phyloP scores from a whole-genome alignment of 1,140 invertebrate species.

The Drosophila chauvacae region DNA sequence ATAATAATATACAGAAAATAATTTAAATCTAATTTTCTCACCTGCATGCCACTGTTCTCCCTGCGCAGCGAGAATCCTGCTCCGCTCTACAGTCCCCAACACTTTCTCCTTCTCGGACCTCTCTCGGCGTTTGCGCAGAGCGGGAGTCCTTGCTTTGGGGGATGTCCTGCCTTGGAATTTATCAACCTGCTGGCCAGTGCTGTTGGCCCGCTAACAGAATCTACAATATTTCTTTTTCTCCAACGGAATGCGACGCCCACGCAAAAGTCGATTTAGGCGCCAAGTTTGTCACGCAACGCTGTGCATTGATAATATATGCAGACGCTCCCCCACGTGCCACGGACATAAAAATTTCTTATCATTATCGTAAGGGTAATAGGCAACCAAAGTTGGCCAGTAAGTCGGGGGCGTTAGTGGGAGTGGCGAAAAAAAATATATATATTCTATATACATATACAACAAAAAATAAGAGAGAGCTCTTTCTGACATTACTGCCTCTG shows the following conservation, averaged over 20 bases:
- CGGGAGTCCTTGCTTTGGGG: conserved; percentile 8
- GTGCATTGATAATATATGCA: conserved; percentile 69
- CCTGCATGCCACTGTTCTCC: background rate
- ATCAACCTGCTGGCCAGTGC: conserved; percentile 6
- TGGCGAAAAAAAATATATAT: conserved; percentile 1
- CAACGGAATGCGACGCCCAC: conserved; percentile 71
- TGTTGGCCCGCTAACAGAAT: conserved; percentile 77
- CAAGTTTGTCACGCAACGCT: conserved; percentile 48
- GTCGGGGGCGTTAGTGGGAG: conserved; percentile 59
- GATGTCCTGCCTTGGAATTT: conserved; percentile 7
- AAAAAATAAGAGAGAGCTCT: conserved; percentile 8
- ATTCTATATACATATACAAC: background rate
- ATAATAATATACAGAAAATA: background rate
- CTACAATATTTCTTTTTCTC: conserved; percentile 84
- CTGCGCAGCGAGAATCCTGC: conserved; percentile 6
- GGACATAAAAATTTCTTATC: conserved; percentile 82
- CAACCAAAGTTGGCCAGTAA: conserved; percentile 78
- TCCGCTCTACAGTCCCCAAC: background rate
- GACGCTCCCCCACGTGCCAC: conserved; percentile 40
- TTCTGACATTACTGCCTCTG: conserved; percentile 28
- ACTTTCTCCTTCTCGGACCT: conserved; percentile 20
- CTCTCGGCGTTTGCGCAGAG: conserved; percentile 63
- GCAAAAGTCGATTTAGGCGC: conserved; percentile 54
- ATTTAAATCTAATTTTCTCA: background rate
- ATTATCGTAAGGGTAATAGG: conserved; percentile 83